These are phyloP conservation scores for Tethya wilhelma DNA, from an alignment of 37 sponge, comb jelly and placozoan species.

Conservation along the genomic window DNA sequence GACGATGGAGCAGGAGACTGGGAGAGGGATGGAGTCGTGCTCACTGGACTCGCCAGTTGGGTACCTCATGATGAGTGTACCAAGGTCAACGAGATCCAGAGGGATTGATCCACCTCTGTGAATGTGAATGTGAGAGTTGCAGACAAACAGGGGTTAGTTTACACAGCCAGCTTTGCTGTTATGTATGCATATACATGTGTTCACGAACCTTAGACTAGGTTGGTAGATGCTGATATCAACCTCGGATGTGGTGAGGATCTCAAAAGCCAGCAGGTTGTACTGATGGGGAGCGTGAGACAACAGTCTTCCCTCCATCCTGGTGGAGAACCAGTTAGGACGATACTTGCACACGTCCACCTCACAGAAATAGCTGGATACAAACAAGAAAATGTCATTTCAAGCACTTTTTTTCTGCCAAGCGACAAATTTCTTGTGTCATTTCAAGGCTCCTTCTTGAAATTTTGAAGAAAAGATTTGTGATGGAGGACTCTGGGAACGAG, in stretches of 20 bases:
- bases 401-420: not conserved
- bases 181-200: not conserved
- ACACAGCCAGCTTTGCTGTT: too few relatives aligned
- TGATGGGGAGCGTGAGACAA: conserved; percentile 40
- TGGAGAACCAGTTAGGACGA: conserved; percentile 71
- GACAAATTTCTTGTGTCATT: not conserved
- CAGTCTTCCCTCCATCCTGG: conserved; percentile 54
- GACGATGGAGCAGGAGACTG: conserved; percentile 28
- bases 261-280: conserved; percentile 42
- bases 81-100: conserved; percentile 30
- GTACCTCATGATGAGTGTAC: conserved; percentile 34
- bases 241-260: conserved; percentile 63
- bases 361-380: conserved; percentile 70
- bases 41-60: not conserved
- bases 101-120: conserved; percentile 1
- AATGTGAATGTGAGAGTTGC: not conserved
- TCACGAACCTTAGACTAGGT: conserved; percentile 54
- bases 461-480: too few relatives aligned
- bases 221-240: conserved; percentile 85
- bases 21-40: conserved; percentile 45
- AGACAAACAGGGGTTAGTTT: not conserved
- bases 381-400: not conserved
- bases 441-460: too few relatives aligned
- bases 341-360: conserved; percentile 88
- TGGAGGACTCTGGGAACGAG: too few relatives aligned